phyloP scores from a whole-genome alignment of 2,888 invertebrate species.

The Callimorpha dominula region DNA sequence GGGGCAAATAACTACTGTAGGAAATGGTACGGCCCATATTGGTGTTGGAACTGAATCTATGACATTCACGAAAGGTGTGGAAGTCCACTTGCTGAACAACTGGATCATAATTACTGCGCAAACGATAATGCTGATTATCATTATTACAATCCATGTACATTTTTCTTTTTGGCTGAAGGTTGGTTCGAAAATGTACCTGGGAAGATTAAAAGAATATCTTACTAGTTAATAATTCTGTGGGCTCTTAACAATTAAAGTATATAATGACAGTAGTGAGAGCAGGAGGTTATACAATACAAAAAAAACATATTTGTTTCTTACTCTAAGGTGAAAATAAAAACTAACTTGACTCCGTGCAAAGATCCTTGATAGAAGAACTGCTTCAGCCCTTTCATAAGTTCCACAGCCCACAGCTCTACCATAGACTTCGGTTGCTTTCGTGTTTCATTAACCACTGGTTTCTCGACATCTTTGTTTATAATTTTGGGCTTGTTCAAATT shows the following conservation, averaged over 20 bases:
- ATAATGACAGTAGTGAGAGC: too few relatives aligned
- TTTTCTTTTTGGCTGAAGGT: slow-evolving; percentile 75
- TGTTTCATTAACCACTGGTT: slow-evolving; percentile 33
- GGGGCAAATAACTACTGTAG: slow-evolving; percentile 80
- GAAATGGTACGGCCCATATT: slow-evolving; percentile 82
- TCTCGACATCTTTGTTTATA: slow-evolving; percentile 37
- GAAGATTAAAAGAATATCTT: not conserved
- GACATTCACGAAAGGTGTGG: slow-evolving; percentile 80
- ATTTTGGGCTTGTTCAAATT: slow-evolving; percentile 47
- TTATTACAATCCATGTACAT: slow-evolving; percentile 74
- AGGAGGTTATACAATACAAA: too few relatives aligned
- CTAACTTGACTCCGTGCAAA: slow-evolving; percentile 83
- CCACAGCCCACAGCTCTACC: slow-evolving; percentile 66
- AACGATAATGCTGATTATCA: slow-evolving; percentile 73
- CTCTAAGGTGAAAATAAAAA: slow-evolving; percentile 26
- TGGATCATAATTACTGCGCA: slow-evolving; percentile 77
- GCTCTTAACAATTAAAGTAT: too few relatives aligned
- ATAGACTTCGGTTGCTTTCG: slow-evolving; percentile 39
- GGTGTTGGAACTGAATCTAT: slow-evolving; percentile 81
- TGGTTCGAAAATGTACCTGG: slow-evolving; percentile 80
- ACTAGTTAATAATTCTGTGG: too few relatives aligned
- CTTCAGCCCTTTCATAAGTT: slow-evolving; percentile 73
- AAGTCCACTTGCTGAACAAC: slow-evolving; percentile 76
- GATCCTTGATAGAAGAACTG: slow-evolving; percentile 81
- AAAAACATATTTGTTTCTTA: not conserved